phyloP scores from a whole-genome alignment of 1,140 invertebrate species.

The Aphelenchoides fujianensis region DNA sequence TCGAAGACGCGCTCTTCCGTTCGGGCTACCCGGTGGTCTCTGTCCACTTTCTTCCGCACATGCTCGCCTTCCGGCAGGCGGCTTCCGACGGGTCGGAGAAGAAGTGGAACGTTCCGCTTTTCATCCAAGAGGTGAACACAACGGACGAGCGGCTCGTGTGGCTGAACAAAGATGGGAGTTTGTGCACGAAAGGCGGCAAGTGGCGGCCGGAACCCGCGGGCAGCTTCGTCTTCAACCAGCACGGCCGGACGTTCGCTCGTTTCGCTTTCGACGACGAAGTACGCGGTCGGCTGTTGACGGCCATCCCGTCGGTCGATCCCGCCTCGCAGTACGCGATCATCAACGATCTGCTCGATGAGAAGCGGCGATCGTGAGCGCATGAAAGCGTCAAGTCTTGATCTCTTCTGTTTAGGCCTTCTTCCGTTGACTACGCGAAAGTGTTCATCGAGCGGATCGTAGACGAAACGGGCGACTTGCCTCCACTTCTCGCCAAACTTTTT shows the following conservation, averaged over 20 bases:
- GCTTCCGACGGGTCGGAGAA: background rate
- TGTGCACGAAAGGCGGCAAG: background rate
- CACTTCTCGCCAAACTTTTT: background rate
- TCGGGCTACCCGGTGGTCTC: background rate
- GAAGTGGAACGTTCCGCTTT: background rate
- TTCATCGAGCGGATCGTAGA: conserved; percentile 2
- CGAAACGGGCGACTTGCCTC: background rate
- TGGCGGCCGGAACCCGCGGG: background rate
- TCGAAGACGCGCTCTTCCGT: background rate
- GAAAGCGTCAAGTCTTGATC: background rate
- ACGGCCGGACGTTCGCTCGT: background rate
- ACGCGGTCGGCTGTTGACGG: background rate
- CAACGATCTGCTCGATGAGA: background rate
- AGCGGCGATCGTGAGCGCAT: background rate
- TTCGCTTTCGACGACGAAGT: background rate
- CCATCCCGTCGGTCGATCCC: background rate
- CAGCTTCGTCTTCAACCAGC: background rate
- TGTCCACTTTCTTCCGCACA: background rate
- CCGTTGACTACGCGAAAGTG: background rate
- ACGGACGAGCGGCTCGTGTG: background rate
- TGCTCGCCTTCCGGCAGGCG: background rate
- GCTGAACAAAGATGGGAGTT: conserved; percentile 3
- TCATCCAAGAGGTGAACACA: background rate
- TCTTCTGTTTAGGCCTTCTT: background rate
- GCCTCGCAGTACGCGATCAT: background rate